Conservation (phyloP, 2,113 vertebrate species). For the Picathartes gymnocephalus region DNA sequence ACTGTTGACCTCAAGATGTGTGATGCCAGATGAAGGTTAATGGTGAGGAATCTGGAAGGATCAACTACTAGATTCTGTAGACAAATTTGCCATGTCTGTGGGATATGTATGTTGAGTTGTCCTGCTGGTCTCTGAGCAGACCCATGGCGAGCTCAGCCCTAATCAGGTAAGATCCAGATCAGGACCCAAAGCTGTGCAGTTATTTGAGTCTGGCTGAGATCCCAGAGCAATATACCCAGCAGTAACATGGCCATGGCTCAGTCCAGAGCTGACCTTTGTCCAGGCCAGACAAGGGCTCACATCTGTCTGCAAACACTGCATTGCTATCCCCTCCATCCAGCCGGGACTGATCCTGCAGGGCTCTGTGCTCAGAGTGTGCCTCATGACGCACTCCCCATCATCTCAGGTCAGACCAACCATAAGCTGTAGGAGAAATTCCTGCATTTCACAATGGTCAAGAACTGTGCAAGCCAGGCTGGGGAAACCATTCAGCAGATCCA, state of each 20-base stretch:
- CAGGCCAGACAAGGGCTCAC: background rate
- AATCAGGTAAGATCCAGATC: background rate
- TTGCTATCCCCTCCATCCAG: background rate
- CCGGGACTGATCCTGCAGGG: background rate
- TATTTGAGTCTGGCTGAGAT: background rate
- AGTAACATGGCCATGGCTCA: background rate
- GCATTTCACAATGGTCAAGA: background rate
- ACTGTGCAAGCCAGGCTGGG: background rate
- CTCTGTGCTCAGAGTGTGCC: background rate
- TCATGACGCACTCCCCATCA: background rate
- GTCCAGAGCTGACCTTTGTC: background rate
- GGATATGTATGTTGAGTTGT: background rate
- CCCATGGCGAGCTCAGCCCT: background rate
- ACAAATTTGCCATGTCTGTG: background rate
- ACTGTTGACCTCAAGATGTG: slow-evolving; percentile 8
- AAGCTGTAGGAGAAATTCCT: background rate
- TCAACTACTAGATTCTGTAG: background rate
- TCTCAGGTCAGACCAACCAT: background rate
- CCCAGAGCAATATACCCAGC: background rate
- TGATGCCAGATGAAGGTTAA: slow-evolving; percentile 32
- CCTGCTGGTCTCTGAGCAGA: background rate
- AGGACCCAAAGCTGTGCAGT: background rate
- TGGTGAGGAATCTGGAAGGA: background rate
- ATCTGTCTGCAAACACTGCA: background rate
- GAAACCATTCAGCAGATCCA: background rate